Evolutionary conservation across 2,797 vertebrate species (phyloP).

Genomic region (Nothura maculosa): DNA sequence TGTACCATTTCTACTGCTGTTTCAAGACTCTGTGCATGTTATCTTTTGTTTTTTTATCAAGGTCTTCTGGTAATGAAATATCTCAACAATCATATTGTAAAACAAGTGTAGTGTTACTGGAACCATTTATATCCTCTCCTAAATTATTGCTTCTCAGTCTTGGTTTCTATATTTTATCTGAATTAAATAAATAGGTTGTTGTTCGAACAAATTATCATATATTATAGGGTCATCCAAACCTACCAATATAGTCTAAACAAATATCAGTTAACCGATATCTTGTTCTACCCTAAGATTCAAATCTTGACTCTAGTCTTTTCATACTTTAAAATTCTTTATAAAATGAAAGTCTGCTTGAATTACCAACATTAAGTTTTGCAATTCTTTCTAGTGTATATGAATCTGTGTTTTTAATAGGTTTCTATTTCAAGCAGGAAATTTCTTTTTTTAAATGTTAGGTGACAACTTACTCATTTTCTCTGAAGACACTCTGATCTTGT

Average conservation of each 20-base stretch:
- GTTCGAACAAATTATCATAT: background rate
- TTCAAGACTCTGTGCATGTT: background rate
- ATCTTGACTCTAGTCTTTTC: constrained; percentile 24
- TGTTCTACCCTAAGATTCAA: constrained; percentile 7
- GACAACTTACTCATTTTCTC: constrained; percentile 13
- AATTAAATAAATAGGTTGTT: background rate
- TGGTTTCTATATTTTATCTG: background rate
- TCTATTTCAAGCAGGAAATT: background rate
- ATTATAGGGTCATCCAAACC: background rate
- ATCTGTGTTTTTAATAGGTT: constrained; percentile 43
- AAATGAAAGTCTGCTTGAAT: constrained; percentile 41
- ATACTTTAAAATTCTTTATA: constrained; percentile 6
- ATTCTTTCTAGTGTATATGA: background rate
- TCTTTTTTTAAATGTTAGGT: background rate
- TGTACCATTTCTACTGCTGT: background rate
- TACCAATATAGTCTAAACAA: background rate
- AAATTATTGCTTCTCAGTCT: background rate
- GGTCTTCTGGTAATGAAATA: background rate
- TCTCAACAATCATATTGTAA: background rate
- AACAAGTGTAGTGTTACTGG: background rate
- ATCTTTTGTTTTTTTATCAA: background rate
- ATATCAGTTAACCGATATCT: background rate
- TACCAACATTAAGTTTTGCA: background rate
- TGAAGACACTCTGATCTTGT: background rate
- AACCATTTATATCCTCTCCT: background rate